Evolutionary conservation across 2,113 vertebrate genomes (phyloP).

Genomic region (Pterocles orientalis): DNA sequence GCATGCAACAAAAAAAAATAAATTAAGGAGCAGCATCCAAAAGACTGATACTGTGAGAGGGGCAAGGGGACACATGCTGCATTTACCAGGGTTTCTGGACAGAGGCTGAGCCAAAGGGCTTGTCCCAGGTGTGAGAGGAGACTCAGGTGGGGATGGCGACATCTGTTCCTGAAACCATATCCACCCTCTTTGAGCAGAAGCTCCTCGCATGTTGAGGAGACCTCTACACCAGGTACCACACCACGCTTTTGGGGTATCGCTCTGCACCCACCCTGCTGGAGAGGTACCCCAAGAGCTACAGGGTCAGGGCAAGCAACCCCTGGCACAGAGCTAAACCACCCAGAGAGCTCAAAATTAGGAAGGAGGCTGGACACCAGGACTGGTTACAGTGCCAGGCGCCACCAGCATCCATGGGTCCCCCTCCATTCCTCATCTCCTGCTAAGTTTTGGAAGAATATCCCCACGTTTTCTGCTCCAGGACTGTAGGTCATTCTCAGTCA

Average conservation of each 20-base stretch:
- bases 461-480: not conserved
- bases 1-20: not conserved
- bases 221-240: not conserved
- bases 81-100: slow-evolving; percentile 73
- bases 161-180: slow-evolving; percentile 55
- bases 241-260: accelerated
- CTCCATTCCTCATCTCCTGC: not conserved
- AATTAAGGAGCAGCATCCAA: not conserved
- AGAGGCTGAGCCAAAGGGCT: not conserved
- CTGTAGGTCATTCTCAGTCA: not conserved
- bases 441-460: not conserved
- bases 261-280: not conserved
- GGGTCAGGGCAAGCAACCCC: not conserved
- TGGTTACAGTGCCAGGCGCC: accelerated
- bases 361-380: not conserved
- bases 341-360: not conserved
- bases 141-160: not conserved
- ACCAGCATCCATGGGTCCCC: not conserved
- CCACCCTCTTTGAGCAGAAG: not conserved
- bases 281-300: not conserved
- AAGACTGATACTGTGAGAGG: not conserved
- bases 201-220: not conserved
- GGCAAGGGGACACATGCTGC: accelerated
- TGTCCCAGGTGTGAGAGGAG: not conserved
- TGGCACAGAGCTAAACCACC: not conserved